Evolutionary conservation across 1,140 invertebrate species (phyloP).

Genomic region (Capitella teleta): DNA sequence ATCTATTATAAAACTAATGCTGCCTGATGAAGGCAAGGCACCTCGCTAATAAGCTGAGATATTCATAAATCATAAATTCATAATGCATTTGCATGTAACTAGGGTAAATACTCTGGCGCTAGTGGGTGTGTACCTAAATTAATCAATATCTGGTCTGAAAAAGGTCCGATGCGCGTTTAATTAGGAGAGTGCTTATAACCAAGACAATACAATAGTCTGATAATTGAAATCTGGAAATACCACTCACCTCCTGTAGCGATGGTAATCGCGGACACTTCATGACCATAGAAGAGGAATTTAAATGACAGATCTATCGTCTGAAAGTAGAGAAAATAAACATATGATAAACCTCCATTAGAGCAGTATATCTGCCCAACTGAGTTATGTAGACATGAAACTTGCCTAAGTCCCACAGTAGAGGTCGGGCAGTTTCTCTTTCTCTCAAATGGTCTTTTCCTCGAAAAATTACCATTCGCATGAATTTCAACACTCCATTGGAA

Average conservation of each 20-base stretch:
- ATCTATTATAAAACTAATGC: too few relatives aligned
- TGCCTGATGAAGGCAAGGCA: too few relatives aligned
- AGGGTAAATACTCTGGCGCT: neutral
- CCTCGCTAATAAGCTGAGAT: neutral
- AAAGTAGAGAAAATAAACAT: too few relatives aligned
- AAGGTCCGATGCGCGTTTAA: neutral
- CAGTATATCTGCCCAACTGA: too few relatives aligned
- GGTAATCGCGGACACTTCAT: conserved; percentile 78
- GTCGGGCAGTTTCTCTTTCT: too few relatives aligned
- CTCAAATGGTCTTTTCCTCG: too few relatives aligned
- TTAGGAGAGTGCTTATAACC: neutral
- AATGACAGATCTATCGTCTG: conserved; percentile 45
- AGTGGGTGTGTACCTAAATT: neutral
- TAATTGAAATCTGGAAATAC: neutral
- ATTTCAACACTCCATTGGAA: too few relatives aligned
- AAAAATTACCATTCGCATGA: too few relatives aligned
- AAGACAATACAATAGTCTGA: neutral
- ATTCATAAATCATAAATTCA: neutral
- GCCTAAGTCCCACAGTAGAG: too few relatives aligned
- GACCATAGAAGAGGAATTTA: conserved; percentile 91
- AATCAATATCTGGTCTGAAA: neutral
- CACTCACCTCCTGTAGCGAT: conserved; percentile 85
- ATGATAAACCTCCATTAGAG: too few relatives aligned
- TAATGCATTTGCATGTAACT: neutral
- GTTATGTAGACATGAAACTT: too few relatives aligned